Evolutionary conservation across 2,888 invertebrate genomes (phyloP).

Genomic region (Saturnia pavonia): DNA sequence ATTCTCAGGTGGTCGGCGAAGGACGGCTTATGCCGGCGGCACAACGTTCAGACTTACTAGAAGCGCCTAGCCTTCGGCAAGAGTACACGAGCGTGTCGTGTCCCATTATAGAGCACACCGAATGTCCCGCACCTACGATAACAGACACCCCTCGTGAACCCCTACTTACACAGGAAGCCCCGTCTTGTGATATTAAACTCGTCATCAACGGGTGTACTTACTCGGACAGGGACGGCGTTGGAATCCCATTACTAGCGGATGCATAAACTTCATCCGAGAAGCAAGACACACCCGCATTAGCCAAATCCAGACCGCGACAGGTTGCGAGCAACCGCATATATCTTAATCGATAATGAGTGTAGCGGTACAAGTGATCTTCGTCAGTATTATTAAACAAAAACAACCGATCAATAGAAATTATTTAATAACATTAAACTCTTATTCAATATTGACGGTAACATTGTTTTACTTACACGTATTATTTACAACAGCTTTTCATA

Average conservation of each 20-base stretch:
- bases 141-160: constrained; percentile 28
- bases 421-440: constrained; percentile 82
- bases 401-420: constrained; percentile 75
- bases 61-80: constrained; percentile 73
- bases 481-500: constrained; percentile 76
- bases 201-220: constrained; percentile 67
- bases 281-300: constrained; percentile 26
- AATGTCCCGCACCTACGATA: constrained; percentile 33
- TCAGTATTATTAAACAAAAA: constrained; percentile 74
- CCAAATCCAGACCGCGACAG: constrained; percentile 8
- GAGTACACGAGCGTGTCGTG: constrained; percentile 85
- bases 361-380: constrained; percentile 62
- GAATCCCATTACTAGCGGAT: constrained; percentile 68
- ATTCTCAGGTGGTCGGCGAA: constrained; percentile 79
- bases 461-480: constrained; percentile 81
- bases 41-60: constrained; percentile 71
- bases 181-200: constrained; percentile 63
- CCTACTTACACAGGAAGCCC: constrained; percentile 31
- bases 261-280: constrained; percentile 36
- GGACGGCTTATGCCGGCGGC: constrained; percentile 78
- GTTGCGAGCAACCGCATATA: background rate
- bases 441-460: constrained; percentile 82
- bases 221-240: constrained; percentile 60
- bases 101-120: constrained; percentile 85
- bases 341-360: background rate